Evolutionary conservation across 2,113 vertebrate genomes (phyloP).

Genomic region (Ochotona curzoniae): DNA sequence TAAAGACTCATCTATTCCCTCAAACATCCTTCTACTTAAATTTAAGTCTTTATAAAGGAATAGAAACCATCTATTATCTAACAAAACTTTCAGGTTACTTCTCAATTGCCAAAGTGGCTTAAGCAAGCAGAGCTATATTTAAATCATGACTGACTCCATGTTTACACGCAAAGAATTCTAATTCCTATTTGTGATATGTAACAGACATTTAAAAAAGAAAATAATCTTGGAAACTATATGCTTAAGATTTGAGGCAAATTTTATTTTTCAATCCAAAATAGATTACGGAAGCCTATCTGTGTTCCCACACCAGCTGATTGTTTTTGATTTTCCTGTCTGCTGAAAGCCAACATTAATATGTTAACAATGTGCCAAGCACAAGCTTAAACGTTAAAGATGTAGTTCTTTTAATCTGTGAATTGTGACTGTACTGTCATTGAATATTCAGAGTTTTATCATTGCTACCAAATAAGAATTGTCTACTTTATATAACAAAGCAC

Average conservation of each 20-base stretch:
- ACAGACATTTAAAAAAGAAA: neutral
- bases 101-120: neutral
- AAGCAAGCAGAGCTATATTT: neutral
- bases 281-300: neutral
- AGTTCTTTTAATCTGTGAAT: neutral
- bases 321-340: neutral
- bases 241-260: neutral
- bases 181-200: neutral
- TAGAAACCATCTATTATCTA: neutral
- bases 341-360: neutral
- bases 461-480: neutral
- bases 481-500: neutral
- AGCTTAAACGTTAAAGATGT: neutral
- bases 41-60: neutral
- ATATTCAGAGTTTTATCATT: neutral
- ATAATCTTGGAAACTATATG: neutral
- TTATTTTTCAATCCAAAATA: slow-evolving; percentile 13
- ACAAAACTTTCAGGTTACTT: neutral
- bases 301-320: neutral
- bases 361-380: neutral
- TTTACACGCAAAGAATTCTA: neutral
- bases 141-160: neutral
- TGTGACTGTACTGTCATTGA: neutral
- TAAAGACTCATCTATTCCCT: neutral
- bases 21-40: neutral